Conservation (phyloP, 2,113 vertebrate species). For the Arothron firmamentum region DNA sequence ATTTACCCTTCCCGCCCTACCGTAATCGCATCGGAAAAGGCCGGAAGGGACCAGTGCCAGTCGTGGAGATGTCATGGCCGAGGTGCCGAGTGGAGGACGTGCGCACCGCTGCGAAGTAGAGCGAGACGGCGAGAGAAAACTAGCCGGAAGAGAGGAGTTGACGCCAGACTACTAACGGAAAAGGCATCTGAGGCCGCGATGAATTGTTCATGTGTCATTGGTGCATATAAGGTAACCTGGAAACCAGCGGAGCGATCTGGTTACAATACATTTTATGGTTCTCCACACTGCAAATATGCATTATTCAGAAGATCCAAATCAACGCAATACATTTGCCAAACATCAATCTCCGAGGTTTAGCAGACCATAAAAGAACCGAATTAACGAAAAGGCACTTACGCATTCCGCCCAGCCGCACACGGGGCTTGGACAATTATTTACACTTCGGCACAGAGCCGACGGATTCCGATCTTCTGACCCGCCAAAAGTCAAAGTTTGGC, state of each 20-base stretch:
- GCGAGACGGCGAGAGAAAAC: neutral
- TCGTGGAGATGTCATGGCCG: constrained; percentile 3
- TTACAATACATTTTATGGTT: constrained; percentile 17
- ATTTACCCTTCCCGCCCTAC: constrained; percentile 1
- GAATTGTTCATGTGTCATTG: constrained; percentile 44
- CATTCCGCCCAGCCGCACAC: constrained; percentile 31
- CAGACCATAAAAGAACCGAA: constrained; percentile 28
- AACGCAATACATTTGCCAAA: constrained; percentile 11
- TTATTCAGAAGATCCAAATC: constrained; percentile 36
- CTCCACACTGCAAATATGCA: constrained; percentile 20
- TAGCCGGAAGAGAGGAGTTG: neutral
- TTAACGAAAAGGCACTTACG: constrained; percentile 25
- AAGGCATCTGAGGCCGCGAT: constrained; percentile 28
- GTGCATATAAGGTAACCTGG: constrained; percentile 21
- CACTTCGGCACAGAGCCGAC: constrained; percentile 31
- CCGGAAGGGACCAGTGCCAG: constrained; percentile 18
- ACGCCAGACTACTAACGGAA: constrained; percentile 17
- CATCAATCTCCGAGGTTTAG: constrained; percentile 24
- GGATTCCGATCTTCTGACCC: constrained; percentile 49
- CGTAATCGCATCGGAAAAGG: constrained; percentile 3
- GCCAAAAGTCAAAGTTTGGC: constrained; percentile 43
- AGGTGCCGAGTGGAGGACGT: constrained; percentile 2
- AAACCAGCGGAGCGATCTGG: constrained; percentile 10
- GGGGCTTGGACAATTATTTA: constrained; percentile 46
- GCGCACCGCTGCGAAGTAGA: constrained; percentile 11